Percentiles rank a stretch among this genome's conserved stretches.
Evolutionary conservation across 2,797 vertebrate species (phyloP).

Genomic region (Sitta carolinensis): DNA sequence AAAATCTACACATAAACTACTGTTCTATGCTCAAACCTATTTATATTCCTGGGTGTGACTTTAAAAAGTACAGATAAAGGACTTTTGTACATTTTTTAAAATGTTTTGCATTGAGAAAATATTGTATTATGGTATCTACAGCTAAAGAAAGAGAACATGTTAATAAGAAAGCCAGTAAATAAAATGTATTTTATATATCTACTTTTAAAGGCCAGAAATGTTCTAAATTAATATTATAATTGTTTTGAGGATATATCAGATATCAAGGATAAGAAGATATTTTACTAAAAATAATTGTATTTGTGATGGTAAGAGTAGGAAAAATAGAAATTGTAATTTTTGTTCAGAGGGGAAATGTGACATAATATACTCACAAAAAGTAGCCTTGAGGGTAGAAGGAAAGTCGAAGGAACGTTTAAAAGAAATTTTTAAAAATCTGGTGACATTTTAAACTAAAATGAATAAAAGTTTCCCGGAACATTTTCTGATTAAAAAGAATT

Average conservation of each 20-base stretch:
- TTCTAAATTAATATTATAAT: not conserved
- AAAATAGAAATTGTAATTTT: not conserved
- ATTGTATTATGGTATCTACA: not conserved
- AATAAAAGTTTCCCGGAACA: not conserved
- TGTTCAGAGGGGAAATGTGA: not conserved
- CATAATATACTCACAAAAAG: not conserved
- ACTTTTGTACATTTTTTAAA: rapidly evolving
- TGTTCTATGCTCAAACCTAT: not conserved
- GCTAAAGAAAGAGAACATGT: not conserved
- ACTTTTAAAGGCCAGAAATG: not conserved
- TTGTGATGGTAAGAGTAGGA: not conserved
- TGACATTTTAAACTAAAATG: not conserved
- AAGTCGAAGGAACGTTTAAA: not conserved
- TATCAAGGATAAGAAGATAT: not conserved
- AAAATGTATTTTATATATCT: not conserved
- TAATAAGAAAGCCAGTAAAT: not conserved
- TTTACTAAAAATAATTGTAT: not conserved
- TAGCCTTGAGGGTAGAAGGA: not conserved
- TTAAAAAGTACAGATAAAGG: not conserved
- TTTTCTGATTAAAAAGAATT: not conserved
- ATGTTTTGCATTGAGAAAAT: not conserved
- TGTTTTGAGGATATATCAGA: not conserved
- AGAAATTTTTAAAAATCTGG: not conserved
- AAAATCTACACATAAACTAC: not conserved
- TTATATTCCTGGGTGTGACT: not conserved